Conservation (phyloP, 2,113 vertebrate species). For the Engystomops pustulosus region DNA sequence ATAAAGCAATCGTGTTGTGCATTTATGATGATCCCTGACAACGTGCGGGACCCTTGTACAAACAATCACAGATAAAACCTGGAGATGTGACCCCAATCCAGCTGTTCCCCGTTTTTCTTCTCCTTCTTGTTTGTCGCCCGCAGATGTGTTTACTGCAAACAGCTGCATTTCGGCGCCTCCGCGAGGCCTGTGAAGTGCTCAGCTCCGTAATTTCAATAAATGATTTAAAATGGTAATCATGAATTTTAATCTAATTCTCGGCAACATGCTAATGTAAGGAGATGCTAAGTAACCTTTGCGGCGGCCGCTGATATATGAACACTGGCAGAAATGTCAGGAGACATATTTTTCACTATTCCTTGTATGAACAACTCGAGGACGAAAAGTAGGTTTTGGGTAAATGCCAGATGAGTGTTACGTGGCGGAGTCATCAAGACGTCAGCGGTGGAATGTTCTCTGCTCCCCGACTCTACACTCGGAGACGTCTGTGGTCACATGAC, state of each 20-base stretch:
- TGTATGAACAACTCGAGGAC: slow-evolving; percentile 2
- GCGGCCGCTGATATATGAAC: slow-evolving; percentile 65
- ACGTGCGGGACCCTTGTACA: not conserved
- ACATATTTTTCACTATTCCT: slow-evolving; percentile 62
- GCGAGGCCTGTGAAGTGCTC: slow-evolving; percentile 63
- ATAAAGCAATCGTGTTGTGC: not conserved
- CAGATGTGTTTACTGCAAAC: slow-evolving; percentile 60
- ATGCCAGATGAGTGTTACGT: slow-evolving; percentile 24
- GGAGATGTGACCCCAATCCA: slow-evolving; percentile 35
- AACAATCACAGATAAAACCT: slow-evolving; percentile 22
- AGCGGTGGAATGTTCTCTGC: not conserved
- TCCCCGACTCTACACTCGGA: not conserved
- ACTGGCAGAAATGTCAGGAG: slow-evolving; percentile 66
- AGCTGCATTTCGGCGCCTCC: slow-evolving; percentile 62
- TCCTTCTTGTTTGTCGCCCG: not conserved
- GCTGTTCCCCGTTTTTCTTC: slow-evolving; percentile 44
- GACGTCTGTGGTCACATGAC: not conserved
- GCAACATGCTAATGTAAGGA: slow-evolving; percentile 66
- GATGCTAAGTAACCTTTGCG: slow-evolving; percentile 70
- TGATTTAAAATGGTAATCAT: slow-evolving; percentile 71
- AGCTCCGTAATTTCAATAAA: slow-evolving; percentile 66
- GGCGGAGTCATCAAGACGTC: not conserved
- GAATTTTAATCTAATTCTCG: slow-evolving; percentile 69
- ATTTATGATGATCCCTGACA: slow-evolving; percentile 6
- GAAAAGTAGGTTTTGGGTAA: slow-evolving; percentile 21